phyloP scores from a whole-genome alignment of 1,140 invertebrate species.

The Gonioctena quinquepunctata region DNA sequence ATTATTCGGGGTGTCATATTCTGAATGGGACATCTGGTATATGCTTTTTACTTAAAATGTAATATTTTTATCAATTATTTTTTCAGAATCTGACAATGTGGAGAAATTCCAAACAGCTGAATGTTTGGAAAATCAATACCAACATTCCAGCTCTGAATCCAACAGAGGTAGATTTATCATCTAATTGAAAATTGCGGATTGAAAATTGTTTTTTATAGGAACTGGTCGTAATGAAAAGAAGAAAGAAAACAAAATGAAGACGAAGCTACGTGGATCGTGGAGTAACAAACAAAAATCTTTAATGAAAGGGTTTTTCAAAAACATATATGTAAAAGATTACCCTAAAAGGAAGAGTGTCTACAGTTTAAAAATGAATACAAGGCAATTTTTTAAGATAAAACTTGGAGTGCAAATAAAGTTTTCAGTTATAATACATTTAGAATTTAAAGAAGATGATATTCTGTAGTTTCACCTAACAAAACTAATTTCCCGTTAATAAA shows the following conservation, averaged over 20 bases:
- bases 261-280: slow-evolving; percentile 10
- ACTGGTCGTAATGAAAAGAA: not conserved
- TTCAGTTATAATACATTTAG: slow-evolving; percentile 9
- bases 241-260: not conserved
- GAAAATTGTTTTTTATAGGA: not conserved
- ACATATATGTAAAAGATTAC: slow-evolving; percentile 9
- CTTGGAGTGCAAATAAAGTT: slow-evolving; percentile 16
- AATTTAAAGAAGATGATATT: not conserved
- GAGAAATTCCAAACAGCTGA: not conserved
- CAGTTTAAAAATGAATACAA: slow-evolving; percentile 9
- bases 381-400: slow-evolving; percentile 1
- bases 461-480: too few species aligned
- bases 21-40: not conserved
- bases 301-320: slow-evolving; percentile 9
- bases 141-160: not conserved
- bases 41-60: not conserved
- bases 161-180: not conserved
- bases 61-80: not conserved
- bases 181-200: not conserved
- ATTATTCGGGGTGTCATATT: not conserved
- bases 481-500: not conserved
- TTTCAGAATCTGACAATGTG: not conserved
- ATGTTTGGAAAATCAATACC: not conserved
- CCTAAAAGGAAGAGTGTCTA: slow-evolving; percentile 1
- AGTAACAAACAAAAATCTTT: slow-evolving; percentile 8